phyloP scores from a whole-genome alignment of 2,888 invertebrate genomes.

The Protodeltote pygarga region DNA sequence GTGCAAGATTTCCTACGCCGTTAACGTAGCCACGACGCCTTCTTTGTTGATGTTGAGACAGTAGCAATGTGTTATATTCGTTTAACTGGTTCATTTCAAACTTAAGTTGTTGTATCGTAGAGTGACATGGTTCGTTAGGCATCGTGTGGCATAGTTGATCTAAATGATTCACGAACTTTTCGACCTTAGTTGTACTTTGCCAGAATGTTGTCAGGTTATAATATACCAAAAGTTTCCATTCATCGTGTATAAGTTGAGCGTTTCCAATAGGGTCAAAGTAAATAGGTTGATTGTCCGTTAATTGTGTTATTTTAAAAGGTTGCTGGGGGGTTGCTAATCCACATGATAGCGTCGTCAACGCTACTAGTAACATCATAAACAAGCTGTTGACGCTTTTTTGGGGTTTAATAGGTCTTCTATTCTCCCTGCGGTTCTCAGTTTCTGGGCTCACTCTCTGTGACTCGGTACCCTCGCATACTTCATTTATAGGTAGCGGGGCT shows the following conservation, averaged over 20 bases:
- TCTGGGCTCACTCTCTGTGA: background rate
- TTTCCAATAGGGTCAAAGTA: conserved; percentile 4
- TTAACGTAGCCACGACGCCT: too few relatives aligned
- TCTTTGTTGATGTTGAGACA: conserved; percentile 4
- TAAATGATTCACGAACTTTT: too few relatives aligned
- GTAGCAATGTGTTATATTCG: conserved; percentile 6
- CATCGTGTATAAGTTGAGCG: background rate
- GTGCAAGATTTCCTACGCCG: too few relatives aligned
- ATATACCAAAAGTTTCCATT: conserved; percentile 6
- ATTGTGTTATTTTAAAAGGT: background rate
- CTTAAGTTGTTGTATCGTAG: conserved; percentile 2
- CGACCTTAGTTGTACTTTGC: conserved; percentile 5
- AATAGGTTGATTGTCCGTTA: background rate
- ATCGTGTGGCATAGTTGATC: conserved; percentile 4
- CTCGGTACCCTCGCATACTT: too few relatives aligned
- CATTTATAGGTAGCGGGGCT: background rate
- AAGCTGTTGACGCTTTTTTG: too few relatives aligned
- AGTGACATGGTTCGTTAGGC: conserved; percentile 4
- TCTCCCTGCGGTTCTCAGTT: too few relatives aligned
- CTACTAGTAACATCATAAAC: too few relatives aligned
- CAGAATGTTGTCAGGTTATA: conserved; percentile 12
- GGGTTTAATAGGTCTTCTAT: too few relatives aligned
- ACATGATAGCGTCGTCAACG: background rate
- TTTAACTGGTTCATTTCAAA: conserved; percentile 5
- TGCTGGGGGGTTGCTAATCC: background rate